Conservation (phyloP, 1,140 invertebrate genomes). For the Platyscapa corneri region DNA sequence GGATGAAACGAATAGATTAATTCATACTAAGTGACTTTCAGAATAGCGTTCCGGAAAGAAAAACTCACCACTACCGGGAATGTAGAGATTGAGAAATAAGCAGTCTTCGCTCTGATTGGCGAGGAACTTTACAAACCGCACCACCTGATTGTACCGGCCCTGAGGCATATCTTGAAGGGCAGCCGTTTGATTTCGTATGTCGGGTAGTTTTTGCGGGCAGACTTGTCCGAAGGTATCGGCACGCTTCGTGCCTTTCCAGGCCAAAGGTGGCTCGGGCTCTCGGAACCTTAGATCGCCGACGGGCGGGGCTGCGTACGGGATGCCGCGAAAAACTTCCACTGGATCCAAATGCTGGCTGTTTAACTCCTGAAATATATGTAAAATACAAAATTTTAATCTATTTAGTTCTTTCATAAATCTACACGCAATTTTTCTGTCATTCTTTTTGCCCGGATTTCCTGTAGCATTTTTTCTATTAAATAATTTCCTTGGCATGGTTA, state of each 20-base stretch:
- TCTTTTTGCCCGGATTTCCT: neutral
- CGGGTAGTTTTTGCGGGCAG: conserved; percentile 85
- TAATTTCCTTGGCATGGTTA: neutral
- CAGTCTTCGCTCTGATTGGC: conserved; percentile 92
- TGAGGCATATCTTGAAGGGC: conserved; percentile 82
- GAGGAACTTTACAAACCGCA: conserved; percentile 79
- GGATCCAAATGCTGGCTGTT: conserved; percentile 84
- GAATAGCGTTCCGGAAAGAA: too few species aligned
- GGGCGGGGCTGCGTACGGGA: conserved; percentile 89
- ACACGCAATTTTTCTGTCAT: neutral
- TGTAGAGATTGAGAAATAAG: conserved; percentile 91
- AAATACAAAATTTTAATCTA: neutral
- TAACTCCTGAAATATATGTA: conserved; percentile 77
- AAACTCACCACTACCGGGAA: conserved; percentile 85
- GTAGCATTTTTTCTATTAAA: neutral
- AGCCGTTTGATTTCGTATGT: conserved; percentile 82
- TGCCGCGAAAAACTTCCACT: conserved; percentile 86
- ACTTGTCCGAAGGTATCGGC: conserved; percentile 84
- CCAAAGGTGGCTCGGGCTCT: conserved; percentile 79
- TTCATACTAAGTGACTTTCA: neutral
- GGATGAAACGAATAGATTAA: neutral
- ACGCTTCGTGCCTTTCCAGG: conserved; percentile 83
- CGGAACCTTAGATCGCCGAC: conserved; percentile 82
- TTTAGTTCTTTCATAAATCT: neutral
- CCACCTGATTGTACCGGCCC: conserved; percentile 80